Conservation (phyloP, 2,888 invertebrate genomes). For the Theretra japonica region DNA sequence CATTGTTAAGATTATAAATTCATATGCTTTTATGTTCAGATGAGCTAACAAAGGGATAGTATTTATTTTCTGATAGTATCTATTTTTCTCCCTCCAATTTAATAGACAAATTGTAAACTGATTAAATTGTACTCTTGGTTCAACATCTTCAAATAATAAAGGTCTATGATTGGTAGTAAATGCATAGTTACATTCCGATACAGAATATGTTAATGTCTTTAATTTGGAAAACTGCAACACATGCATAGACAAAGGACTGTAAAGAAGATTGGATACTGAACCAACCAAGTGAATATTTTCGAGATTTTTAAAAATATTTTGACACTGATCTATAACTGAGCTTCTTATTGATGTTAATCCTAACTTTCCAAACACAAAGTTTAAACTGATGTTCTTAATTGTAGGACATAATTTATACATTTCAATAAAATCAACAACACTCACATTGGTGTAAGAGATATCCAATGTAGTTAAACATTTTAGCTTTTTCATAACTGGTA, state of each 20-base stretch:
- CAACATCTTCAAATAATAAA: not conserved
- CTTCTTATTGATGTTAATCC: constrained; percentile 38
- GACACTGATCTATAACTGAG: constrained; percentile 49
- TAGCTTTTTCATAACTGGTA: constrained; percentile 57
- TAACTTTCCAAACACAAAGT: constrained; percentile 57
- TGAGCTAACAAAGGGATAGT: constrained; percentile 43
- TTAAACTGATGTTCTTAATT: constrained; percentile 61
- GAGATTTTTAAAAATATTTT: constrained; percentile 62
- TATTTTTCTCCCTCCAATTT: constrained; percentile 45
- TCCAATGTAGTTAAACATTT: constrained; percentile 62
- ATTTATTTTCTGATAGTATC: constrained; percentile 18
- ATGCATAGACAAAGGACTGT: constrained; percentile 45
- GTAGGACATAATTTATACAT: constrained; percentile 62
- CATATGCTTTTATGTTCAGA: constrained; percentile 50
- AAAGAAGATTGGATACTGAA: constrained; percentile 54
- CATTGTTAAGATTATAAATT: constrained; percentile 55
- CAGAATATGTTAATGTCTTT: constrained; percentile 56
- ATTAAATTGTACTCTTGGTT: constrained; percentile 40
- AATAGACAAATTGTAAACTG: constrained; percentile 52
- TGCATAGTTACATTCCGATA: constrained; percentile 46
- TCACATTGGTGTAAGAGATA: constrained; percentile 67
- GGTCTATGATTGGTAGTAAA: constrained; percentile 30
- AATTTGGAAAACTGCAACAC: constrained; percentile 57
- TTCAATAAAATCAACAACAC: constrained; percentile 60
- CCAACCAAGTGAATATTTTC: constrained; percentile 68